Percentiles rank a stretch among this genome's conserved stretches.
These are phyloP conservation scores for Chroicocephalus ridibundus DNA, from an alignment of 2,113 vertebrate genomes.

Conservation along the genomic window DNA sequence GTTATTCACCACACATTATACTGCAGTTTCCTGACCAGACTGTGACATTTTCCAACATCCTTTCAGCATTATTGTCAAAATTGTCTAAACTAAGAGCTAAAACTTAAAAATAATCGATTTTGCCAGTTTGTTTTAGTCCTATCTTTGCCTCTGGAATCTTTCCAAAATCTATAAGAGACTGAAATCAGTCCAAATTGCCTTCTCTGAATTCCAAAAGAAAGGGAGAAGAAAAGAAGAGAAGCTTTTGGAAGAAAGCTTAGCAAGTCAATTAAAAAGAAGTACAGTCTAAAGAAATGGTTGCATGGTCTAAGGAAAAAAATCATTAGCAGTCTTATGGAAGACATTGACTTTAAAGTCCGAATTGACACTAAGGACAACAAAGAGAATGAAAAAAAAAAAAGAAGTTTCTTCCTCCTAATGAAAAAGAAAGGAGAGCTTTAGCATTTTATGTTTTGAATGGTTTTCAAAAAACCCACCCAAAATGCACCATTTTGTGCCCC, in stretches of 20 bases:
- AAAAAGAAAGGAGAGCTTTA: not conserved
- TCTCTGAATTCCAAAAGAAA: constrained; percentile 26
- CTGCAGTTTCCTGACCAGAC: not conserved
- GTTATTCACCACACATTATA: constrained; percentile 33
- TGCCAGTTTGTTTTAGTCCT: not conserved
- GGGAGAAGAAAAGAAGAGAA: not conserved
- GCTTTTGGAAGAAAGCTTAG: not conserved
- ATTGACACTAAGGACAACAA: not conserved
- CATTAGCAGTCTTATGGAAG: not conserved
- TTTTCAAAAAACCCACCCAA: not conserved
- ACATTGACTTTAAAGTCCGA: not conserved
- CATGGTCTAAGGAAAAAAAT: not conserved
- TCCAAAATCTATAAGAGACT: constrained; percentile 35
- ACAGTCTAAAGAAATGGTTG: not conserved
- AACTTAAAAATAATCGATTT: constrained; percentile 9
- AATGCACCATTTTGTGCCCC: not conserved
- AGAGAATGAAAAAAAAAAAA: not conserved
- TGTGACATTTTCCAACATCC: not conserved
- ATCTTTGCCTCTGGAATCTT: constrained; percentile 11
- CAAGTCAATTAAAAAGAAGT: constrained; percentile 10
- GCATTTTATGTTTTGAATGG: not conserved
- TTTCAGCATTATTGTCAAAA: constrained; percentile 40
- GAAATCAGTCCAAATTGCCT: not conserved
- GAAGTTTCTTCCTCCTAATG: not conserved
- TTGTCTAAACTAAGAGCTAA: constrained; percentile 8